Evolutionary conservation across 2,113 vertebrate species (phyloP), one percentile per base, ranked within the genome.

Genomic region (Corythaixoides concolor): DNA sequence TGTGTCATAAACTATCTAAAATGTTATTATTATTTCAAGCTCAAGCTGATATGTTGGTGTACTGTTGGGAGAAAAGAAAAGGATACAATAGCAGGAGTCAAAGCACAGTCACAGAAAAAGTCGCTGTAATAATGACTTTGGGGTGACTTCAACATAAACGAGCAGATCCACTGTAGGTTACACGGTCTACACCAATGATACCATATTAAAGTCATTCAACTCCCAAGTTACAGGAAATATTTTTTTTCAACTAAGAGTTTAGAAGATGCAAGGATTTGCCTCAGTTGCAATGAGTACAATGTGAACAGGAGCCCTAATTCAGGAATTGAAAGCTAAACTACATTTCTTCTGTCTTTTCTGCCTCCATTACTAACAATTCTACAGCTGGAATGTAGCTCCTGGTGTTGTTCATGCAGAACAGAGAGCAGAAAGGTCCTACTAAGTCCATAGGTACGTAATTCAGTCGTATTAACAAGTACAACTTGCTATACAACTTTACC

Each of bases 1-100:
- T 93, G 72, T 94, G 93, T 91, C 93, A 92, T 96, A 96, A 96
- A 96, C 95, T 74, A 88, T 91, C 87, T 90, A 94, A 95, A 96
- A 96, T 72, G 77, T 74, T 95, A 90, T 94, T 97, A 88, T 92
- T 96, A 93, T 95, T 95, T 90, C 87, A 93, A 79, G 73, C 62
- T 79, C 52, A 93, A 78, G 70, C 56, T 92, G 66, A 37, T 94
- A 76, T 2, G 32, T 58, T 87, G 45, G 49, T 75, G 39, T 69
- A 62, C n/a, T 59, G 19, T 45, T 76, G 26, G 64, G 47, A 92
- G 68, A 53, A 86, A 68, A 79, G 66, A 82, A 77, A 82, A 95
- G 53, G 77, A 68, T 73, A 94, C 67, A 88, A 89, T 8, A 94
- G 59, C 53, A 84, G 53, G 52, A 92, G 12, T 63, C 64, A 93